Evolutionary conservation across 2,797 vertebrate species (phyloP).

Genomic region (Heliangelus exortis): DNA sequence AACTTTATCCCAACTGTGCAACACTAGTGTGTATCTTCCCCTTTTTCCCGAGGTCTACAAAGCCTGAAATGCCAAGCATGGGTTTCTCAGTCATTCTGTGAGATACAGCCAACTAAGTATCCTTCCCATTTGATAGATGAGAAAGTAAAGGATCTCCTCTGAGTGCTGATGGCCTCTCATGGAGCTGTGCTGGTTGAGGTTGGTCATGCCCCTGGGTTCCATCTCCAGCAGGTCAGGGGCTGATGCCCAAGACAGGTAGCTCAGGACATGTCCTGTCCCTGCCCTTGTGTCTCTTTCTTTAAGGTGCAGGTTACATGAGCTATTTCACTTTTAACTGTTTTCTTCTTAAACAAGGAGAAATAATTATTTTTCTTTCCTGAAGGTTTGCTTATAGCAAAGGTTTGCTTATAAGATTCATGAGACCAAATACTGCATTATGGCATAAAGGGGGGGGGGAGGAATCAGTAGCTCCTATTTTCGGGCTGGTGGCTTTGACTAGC

Average conservation of each 20-base stretch:
- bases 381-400: background rate
- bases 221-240: background rate
- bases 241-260: background rate
- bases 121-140: background rate
- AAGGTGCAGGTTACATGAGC: background rate
- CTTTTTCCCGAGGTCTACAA: background rate
- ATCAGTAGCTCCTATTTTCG: background rate
- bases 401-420: background rate
- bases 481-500: background rate
- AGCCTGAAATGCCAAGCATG: background rate
- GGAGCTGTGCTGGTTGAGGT: background rate
- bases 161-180: accelerated
- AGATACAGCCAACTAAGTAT: background rate
- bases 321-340: background rate
- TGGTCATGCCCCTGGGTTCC: background rate
- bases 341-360: background rate
- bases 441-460: accelerated
- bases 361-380: background rate
- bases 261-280: background rate
- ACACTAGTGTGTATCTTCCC: background rate
- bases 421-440: background rate
- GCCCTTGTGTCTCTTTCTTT: background rate
- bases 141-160: background rate
- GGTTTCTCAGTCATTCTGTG: background rate
- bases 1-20: background rate